Evolutionary conservation across 2,113 vertebrate species (phyloP).

Genomic region (Peromyscus leucopus): DNA sequence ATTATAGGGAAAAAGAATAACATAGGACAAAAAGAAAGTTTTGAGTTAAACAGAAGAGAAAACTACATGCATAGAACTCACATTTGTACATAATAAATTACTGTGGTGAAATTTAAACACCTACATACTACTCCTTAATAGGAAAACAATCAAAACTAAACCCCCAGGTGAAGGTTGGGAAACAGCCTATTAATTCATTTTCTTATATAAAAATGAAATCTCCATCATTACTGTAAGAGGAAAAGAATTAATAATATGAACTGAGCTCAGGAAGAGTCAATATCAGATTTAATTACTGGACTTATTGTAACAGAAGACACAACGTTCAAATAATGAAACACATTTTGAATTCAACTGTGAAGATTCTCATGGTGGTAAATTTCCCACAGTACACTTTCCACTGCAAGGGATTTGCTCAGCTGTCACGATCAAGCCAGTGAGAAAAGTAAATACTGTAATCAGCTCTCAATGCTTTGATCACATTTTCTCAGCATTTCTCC

Average conservation of each 20-base stretch:
- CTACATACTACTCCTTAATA: background rate
- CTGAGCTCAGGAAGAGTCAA: background rate
- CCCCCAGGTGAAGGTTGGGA: background rate
- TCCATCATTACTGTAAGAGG: conserved; percentile 4
- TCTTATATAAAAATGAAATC: conserved; percentile 49
- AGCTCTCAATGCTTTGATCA: background rate
- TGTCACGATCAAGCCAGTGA: background rate
- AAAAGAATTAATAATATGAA: conserved; percentile 49
- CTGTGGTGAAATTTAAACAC: background rate
- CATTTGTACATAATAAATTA: conserved; percentile 25
- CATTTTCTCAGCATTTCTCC: conserved; percentile 14
- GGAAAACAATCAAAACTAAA: conserved; percentile 43
- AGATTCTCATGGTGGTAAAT: background rate
- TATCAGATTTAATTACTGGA: conserved; percentile 47
- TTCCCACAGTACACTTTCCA: conserved; percentile 32
- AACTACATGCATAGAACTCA: background rate
- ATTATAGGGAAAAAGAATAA: background rate
- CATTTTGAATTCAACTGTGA: background rate
- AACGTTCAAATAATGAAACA: conserved; percentile 14
- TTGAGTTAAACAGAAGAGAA: background rate
- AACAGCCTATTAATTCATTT: background rate
- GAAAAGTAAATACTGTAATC: conserved; percentile 7
- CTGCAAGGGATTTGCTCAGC: conserved; percentile 4
- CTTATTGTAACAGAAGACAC: conserved; percentile 38
- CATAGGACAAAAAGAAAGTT: background rate